Evolutionary conservation across 1,140 invertebrate species (phyloP), one percentile per base, ranked within the genome.

Genomic region (Drosophila guanche): DNA sequence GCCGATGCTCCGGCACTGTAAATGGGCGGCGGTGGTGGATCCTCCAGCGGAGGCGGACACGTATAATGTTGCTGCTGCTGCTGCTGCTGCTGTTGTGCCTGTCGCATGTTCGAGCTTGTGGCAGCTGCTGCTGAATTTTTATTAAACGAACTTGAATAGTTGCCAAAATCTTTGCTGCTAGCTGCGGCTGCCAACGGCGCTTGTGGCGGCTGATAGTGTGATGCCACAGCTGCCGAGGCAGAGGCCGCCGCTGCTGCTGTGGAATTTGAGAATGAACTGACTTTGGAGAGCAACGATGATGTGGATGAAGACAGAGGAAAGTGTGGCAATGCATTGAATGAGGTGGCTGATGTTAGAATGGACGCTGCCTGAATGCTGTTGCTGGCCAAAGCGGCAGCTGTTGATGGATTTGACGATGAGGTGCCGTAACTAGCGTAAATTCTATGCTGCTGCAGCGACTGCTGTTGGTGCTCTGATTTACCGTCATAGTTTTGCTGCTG

Each of bases 401-500:
- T 47, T 61, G 69, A 25, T 54, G 73, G 56, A 65, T 71, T 23
- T 66, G 80, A 52, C 76, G 83, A 76, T 79, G 74, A 61, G 53
- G 86, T 90, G 84, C 84, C 86, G 54, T 70, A 86, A 89, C 81
- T 90, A 90, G 76, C 90, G 73, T 91, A 91, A 71, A 91, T 69
- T 85, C 86, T 91, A 90, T 85, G 77, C 69, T 86, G 79, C 48
- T 72, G 76, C 52, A 76, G 78, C n/a, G n/a, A n/a, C 14, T 29
- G 60, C 48, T 77, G 78, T 41, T 76, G 62, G 62, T 80, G 68
- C 58, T 88, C 79, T 72, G 71, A 90, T 91, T 91, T 91, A 91
- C 90, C 90, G 86, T 91, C 90, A 73, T 72, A 84, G 77, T 85
- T 70, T 90, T 91, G 90, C 90, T 91, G 90, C 86, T 90, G 83